A percentile compares a stretch with the other conserved stretches of the same genome.
Conservation (phyloP, 2,888 invertebrate species). For the Caenorhabditis sp. region DNA sequence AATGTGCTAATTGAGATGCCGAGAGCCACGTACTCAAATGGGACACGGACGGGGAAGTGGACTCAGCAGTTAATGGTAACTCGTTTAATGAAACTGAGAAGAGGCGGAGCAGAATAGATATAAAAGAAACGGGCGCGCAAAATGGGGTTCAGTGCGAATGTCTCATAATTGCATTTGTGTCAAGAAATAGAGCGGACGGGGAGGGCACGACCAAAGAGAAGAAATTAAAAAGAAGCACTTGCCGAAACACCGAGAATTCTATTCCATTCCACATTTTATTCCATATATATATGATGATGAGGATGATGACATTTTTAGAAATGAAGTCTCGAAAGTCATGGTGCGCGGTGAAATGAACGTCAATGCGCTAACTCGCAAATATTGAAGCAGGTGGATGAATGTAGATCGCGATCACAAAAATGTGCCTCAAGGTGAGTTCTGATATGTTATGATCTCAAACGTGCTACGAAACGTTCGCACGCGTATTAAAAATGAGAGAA, state of each 20-base stretch:
- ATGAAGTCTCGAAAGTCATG: neutral
- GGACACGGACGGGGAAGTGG: neutral
- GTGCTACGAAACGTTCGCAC: too few relatives aligned
- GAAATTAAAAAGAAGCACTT: slow-evolving; percentile 44
- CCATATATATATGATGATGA: too few relatives aligned
- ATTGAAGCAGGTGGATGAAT: slow-evolving; percentile 11
- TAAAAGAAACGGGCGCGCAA: neutral
- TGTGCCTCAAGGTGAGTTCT: neutral
- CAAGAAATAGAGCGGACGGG: slow-evolving; percentile 7
- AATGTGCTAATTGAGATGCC: slow-evolving; percentile 41
- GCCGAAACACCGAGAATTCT: too few relatives aligned
- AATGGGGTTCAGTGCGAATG: slow-evolving; percentile 1
- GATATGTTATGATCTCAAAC: too few relatives aligned
- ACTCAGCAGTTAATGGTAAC: slow-evolving; percentile 29
- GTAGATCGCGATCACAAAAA: neutral
- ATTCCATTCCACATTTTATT: too few relatives aligned
- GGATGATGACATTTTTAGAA: slow-evolving; percentile 32
- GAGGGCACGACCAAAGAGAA: neutral
- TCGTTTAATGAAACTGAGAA: slow-evolving; percentile 15
- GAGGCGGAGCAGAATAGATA: slow-evolving; percentile 1
- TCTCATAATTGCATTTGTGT: slow-evolving; percentile 44
- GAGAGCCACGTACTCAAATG: too few relatives aligned
- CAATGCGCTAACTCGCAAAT: neutral
- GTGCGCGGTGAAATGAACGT: neutral
- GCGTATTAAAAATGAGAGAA: too few relatives aligned